Evolutionary conservation across 2,113 vertebrate genomes (phyloP), one percentile per base, ranked within the genome.

Genomic region (Phyllostomus discolor): DNA sequence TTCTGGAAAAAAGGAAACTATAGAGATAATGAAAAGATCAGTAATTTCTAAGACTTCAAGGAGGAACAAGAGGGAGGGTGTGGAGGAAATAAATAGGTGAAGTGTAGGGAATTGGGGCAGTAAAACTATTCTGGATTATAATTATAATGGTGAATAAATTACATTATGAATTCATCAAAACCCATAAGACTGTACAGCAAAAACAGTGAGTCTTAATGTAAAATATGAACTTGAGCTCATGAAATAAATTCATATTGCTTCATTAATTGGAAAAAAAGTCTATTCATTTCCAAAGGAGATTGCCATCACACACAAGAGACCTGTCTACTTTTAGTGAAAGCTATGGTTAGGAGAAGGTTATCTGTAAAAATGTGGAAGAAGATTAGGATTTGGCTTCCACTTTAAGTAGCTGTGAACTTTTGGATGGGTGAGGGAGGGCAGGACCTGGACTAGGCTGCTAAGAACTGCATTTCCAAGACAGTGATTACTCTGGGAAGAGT

Each of bases 281-380:
- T 48, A 48, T 43, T 96, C 41, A 81, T 94, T 96, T 93, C 62
- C 66, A 88, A 84, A 67, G 57, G 52, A 72, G 52, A 81, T 88
- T 64, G 2, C 35, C 48, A 31, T 95, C 48, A 59, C 26, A 16
- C 83, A 57, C 9, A 62, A 86, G 31, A 79, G 38, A 11, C 48
- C n/a, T 70, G 12, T 64, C 35, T 76, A 54, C 64, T 94, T 90
- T 57, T 7, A 76, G 46, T 88, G 12, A 54, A 57, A 80, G 5
- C 57, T 92, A 4, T 90, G 5, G 19, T 70, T 70, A 62, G n/a
- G 17, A 93, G n/a, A 90, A 26, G 15, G 26, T 64, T 87, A 75
- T 89, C 62, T 72, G 10, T 69, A 83, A 90, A 24, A 64, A 48
- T 84, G 72, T 67, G 41, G 7, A 94, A 14, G 54, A 52, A 69